Conservation (phyloP, 2,113 vertebrate species). For the Rhinogobius similis region DNA sequence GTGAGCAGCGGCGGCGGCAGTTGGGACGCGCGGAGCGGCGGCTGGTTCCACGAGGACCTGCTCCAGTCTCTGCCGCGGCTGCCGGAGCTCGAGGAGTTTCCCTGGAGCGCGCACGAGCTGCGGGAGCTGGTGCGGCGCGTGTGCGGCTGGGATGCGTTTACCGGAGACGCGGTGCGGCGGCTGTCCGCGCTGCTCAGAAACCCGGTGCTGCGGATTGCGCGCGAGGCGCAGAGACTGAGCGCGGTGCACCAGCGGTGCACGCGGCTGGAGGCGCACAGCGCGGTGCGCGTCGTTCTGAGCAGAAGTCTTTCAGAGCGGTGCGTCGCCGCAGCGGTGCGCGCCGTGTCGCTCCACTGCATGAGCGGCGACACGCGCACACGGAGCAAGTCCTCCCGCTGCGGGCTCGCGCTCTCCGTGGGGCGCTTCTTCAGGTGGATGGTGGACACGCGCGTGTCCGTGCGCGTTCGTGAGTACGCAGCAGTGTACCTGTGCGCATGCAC, state of each 20-base stretch:
- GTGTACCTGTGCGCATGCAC: constrained; percentile 87
- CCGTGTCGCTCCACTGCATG: constrained; percentile 92
- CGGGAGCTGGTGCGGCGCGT: constrained; percentile 79
- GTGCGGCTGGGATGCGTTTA: constrained; percentile 68
- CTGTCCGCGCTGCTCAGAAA: constrained; percentile 82
- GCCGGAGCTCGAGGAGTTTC: constrained; percentile 92
- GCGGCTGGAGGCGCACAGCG: constrained; percentile 90
- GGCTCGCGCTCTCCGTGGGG: constrained; percentile 87
- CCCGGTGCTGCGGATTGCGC: constrained; percentile 82
- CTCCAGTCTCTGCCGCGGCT: constrained; percentile 86
- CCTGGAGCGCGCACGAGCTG: constrained; percentile 88
- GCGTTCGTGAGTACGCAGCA: constrained; percentile 90
- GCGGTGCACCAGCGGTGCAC: constrained; percentile 90
- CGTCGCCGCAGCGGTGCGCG: constrained; percentile 82
- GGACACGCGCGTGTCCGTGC: constrained; percentile 90
- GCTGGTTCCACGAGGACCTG: constrained; percentile 87
- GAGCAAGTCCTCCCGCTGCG: constrained; percentile 87
- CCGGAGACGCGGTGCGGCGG: constrained; percentile 77
- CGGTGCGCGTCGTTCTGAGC: constrained; percentile 86
- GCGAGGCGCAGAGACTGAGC: constrained; percentile 91
- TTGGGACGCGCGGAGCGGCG: constrained; percentile 93
- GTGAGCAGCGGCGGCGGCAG: constrained; percentile 89
- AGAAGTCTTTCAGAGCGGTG: constrained; percentile 86
- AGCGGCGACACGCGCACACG: constrained; percentile 82
- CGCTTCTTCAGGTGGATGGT: constrained; percentile 98